Percentiles rank a stretch among this genome's conserved stretches.
These are phyloP conservation scores for Athene cunicularia DNA, from an alignment of 2,113 vertebrate genomes.

Conservation along the genomic window DNA sequence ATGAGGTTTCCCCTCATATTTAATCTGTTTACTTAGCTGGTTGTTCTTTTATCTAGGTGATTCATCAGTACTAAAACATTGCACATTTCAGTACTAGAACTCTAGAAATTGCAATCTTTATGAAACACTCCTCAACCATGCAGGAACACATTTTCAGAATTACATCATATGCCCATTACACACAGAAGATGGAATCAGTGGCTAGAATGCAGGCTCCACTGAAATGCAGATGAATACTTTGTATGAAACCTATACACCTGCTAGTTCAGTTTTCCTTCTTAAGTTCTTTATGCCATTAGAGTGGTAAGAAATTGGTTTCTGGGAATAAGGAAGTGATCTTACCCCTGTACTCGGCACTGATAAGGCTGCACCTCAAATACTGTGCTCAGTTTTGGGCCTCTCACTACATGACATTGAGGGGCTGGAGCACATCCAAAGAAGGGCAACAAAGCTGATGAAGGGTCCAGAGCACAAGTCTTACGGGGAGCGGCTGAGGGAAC, in stretches of 20 bases:
- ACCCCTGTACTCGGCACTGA: rapidly evolving
- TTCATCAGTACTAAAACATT: not conserved
- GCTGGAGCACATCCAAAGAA: not conserved
- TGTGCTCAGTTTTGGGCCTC: not conserved
- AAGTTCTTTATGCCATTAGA: not conserved
- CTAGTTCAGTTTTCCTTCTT: not conserved
- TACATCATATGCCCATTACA: not conserved
- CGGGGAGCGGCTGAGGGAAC: not conserved
- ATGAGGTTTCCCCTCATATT: not conserved
- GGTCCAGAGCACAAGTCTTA: not conserved
- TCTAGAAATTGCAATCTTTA: not conserved
- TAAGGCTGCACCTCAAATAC: rapidly evolving
- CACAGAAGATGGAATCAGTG: not conserved
- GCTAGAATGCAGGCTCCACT: not conserved
- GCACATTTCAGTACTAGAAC: not conserved
- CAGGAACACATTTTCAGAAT: not conserved
- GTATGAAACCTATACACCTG: not conserved
- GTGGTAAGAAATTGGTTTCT: not conserved
- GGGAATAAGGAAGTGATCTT: not conserved
- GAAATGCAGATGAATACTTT: not conserved
- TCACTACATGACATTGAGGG: not conserved
- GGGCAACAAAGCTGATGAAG: not conserved
- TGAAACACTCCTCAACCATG: not conserved
- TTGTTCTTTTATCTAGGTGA: not conserved
- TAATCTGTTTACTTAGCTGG: not conserved